Conservation (phyloP, 2,888 invertebrate genomes). For the Coelopa pilipes region DNA sequence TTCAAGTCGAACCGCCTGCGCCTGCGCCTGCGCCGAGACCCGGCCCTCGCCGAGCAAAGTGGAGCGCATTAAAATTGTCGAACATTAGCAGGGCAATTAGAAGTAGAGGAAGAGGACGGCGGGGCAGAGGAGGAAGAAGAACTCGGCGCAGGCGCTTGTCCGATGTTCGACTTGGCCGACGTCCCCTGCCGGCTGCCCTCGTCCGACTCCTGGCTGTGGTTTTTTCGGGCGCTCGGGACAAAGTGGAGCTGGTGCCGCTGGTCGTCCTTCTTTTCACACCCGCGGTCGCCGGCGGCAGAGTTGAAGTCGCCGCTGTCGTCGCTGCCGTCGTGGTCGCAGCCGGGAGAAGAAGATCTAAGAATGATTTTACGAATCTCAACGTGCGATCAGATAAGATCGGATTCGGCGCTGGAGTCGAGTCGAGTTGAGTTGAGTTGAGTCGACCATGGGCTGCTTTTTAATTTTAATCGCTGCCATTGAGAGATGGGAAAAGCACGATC, state of each 20-base stretch:
- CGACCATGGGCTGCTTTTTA: not conserved
- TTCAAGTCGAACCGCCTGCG: conserved; percentile 32
- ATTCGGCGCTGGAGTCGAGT: not conserved
- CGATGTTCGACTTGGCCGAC: conserved; percentile 44
- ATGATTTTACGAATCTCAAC: conserved; percentile 11
- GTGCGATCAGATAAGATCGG: conserved; percentile 31
- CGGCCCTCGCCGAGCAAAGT: not conserved
- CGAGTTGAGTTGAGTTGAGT: not conserved
- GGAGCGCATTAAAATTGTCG: conserved; percentile 36
- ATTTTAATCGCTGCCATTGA: not conserved
- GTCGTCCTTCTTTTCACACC: conserved; percentile 38
- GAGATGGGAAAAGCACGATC: too few species aligned
- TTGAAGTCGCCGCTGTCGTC: not conserved
- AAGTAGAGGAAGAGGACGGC: conserved; percentile 2
- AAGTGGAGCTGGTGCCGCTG: conserved; percentile 8
- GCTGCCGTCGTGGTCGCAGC: too few species aligned
- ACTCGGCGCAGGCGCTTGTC: conserved; percentile 49
- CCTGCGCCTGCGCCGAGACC: too few species aligned
- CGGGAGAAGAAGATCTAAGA: not conserved
- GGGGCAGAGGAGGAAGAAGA: too few species aligned
- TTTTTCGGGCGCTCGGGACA: not conserved
- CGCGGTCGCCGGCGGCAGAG: not conserved
- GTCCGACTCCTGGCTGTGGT: conserved; percentile 24
- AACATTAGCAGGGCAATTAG: conserved; percentile 39
- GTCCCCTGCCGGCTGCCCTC: conserved; percentile 29